Conservation (phyloP, 2,888 invertebrate genomes). For the Phorcus lineatus region DNA sequence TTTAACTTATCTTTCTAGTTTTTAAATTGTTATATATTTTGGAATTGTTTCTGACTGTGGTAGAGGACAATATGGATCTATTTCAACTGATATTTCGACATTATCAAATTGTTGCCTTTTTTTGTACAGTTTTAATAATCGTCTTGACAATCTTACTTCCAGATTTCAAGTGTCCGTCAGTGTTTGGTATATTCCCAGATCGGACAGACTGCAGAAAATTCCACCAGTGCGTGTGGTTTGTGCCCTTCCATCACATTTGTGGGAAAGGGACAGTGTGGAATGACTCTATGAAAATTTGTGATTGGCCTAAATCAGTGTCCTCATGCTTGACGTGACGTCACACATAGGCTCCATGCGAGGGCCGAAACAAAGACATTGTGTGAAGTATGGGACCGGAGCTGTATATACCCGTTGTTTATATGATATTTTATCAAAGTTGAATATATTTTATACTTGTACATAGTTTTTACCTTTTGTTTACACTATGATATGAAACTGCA, state of each 20-base stretch:
- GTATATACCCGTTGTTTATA: slow-evolving; percentile 14
- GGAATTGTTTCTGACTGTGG: too few species aligned
- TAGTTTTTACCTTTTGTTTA: slow-evolving; percentile 10
- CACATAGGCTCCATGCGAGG: background rate
- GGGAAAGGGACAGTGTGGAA: slow-evolving; percentile 53
- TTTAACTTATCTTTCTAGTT: too few species aligned
- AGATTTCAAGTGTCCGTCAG: slow-evolving; percentile 48
- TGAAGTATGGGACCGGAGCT: background rate
- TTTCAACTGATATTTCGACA: too few species aligned
- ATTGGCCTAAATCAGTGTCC: slow-evolving; percentile 42
- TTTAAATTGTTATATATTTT: too few species aligned
- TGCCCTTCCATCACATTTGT: slow-evolving; percentile 47
- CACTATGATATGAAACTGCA: slow-evolving; percentile 1
- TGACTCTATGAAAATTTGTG: slow-evolving; percentile 45
- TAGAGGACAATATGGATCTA: too few species aligned
- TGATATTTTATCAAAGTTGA: slow-evolving; percentile 20
- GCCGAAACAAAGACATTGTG: background rate
- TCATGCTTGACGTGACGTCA: slow-evolving; percentile 33
- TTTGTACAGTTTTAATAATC: too few species aligned
- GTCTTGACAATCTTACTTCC: background rate
- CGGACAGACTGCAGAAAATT: slow-evolving; percentile 43
- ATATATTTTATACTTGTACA: slow-evolving; percentile 23
- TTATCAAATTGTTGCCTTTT: too few species aligned
- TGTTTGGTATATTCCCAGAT: slow-evolving; percentile 50
- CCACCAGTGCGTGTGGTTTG: slow-evolving; percentile 55